Conservation (phyloP, 2,797 vertebrate species). For the Sandelia bainsii region DNA sequence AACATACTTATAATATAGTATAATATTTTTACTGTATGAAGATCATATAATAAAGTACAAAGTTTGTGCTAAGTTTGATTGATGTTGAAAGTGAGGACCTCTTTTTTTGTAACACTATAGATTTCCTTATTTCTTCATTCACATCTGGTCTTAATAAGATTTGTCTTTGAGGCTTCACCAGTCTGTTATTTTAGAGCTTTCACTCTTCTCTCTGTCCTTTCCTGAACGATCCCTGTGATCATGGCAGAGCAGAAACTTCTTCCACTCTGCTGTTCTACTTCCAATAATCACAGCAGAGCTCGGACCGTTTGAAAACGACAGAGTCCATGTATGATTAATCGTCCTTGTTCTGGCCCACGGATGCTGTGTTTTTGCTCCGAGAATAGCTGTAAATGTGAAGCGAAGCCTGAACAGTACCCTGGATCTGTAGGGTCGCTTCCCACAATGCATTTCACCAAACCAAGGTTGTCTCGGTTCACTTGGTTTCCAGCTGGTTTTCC, state of each 20-base stretch:
- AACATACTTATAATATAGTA: background rate
- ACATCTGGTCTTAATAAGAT: conserved; percentile 54
- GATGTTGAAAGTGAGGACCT: background rate
- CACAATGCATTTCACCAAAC: conserved; percentile 34
- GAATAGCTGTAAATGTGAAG: conserved; percentile 3
- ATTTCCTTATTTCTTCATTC: conserved; percentile 2
- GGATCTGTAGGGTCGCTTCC: background rate
- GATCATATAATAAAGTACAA: background rate
- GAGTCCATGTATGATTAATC: conserved; percentile 4
- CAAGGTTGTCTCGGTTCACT: background rate
- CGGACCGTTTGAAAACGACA: background rate
- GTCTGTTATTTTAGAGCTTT: conserved; percentile 25
- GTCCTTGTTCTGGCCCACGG: background rate
- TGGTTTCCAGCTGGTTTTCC: conserved; percentile 8
- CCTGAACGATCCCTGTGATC: conserved; percentile 12
- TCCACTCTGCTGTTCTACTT: background rate
- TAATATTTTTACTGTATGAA: background rate
- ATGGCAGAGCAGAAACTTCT: background rate
- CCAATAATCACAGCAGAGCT: conserved; percentile 1
- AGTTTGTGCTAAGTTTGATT: background rate
- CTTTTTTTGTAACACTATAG: background rate
- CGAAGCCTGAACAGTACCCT: rapidly evolving
- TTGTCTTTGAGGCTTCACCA: conserved; percentile 2
- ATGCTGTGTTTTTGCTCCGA: background rate
- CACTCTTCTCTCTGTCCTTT: background rate